These are phyloP conservation scores for Leucophenga varia DNA, from an alignment of 1,140 invertebrate species.

Conservation along the genomic window DNA sequence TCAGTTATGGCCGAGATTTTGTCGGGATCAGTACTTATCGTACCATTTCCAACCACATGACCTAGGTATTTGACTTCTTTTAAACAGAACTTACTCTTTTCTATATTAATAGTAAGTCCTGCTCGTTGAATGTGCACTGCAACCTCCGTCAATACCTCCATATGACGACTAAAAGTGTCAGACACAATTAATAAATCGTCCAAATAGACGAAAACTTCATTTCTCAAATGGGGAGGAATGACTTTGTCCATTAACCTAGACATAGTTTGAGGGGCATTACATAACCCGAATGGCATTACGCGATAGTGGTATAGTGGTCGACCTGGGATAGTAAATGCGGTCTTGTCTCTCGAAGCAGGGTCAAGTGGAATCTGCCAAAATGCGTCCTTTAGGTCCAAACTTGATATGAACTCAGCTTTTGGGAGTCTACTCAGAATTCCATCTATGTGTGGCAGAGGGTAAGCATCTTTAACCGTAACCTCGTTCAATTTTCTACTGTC, in stretches of 20 bases:
- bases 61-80: no score
- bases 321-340: slow-evolving; percentile 44
- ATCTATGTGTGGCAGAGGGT: slow-evolving; percentile 33
- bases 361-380: slow-evolving; percentile 32
- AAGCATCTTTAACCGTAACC: slow-evolving; percentile 43
- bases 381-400: no score
- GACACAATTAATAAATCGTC: slow-evolving; percentile 49
- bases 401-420: slow-evolving; percentile 28
- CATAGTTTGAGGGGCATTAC: slow-evolving; percentile 6
- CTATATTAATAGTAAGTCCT: slow-evolving; percentile 22
- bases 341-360: slow-evolving; percentile 35
- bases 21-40: slow-evolving; percentile 50
- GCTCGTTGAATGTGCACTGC: slow-evolving; percentile 15
- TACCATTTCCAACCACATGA: slow-evolving; percentile 23
- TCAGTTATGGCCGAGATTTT: no score
- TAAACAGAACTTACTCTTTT: no score
- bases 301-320: slow-evolving; percentile 31
- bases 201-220: slow-evolving; percentile 14
- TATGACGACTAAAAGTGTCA: slow-evolving; percentile 47
- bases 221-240: slow-evolving; percentile 1
- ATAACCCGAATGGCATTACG: slow-evolving; percentile 25
- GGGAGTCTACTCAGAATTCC: slow-evolving; percentile 38
- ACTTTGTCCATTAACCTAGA: slow-evolving; percentile 6
- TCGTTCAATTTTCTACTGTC: slow-evolving; percentile 50
- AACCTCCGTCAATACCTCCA: slow-evolving; percentile 25